phyloP scores from a whole-genome alignment of 2,113 vertebrate species.

The pig (Sus scrofa) region T2T-Sscrofa CM000817.6:160846001-160846500 shows the following conservation, averaged over 20 bases:
- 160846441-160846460: not conserved
- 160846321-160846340: not conserved
- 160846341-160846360: not conserved
- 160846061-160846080: not conserved
- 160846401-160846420: not conserved
- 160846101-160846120: not conserved
- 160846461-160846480: not conserved
- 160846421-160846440: conserved; percentile 39
- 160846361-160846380: not conserved
- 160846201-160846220: not conserved
- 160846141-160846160: not conserved
- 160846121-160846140: not conserved
- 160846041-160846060: not conserved
- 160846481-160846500: not conserved
- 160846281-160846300: not conserved
- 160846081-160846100: not conserved
- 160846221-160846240: not conserved
- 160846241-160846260: not conserved
- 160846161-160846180: not conserved
- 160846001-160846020: not conserved
- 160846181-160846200: not conserved
- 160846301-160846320: not conserved
- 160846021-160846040: not conserved
- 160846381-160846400: not conserved
- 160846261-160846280: not conserved